Evolutionary conservation across 2,888 invertebrate genomes (phyloP).

Genomic region (Eugnorisma glareosa): DNA sequence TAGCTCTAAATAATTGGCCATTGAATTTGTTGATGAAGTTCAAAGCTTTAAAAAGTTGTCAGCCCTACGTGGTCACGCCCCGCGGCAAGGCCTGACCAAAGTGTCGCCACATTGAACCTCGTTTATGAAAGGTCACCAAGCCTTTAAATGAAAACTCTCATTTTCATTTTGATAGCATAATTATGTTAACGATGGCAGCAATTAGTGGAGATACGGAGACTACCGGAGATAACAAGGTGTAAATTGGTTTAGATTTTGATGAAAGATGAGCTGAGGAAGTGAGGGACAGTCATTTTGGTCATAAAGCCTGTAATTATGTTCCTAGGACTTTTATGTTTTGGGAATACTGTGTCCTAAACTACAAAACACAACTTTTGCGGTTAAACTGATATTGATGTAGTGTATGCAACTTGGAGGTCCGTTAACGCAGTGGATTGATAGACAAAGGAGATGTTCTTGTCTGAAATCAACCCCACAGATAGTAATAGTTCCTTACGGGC

Average conservation of each 20-base stretch:
- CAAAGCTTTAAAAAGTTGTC: conserved; percentile 27
- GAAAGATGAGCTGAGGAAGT: conserved; percentile 11
- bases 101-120: conserved; percentile 70
- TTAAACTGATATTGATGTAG: neutral
- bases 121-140: conserved; percentile 75
- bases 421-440: neutral
- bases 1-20: neutral
- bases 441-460: too few species aligned
- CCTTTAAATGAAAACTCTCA: conserved; percentile 72
- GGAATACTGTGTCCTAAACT: neutral
- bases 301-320: neutral
- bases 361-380: neutral
- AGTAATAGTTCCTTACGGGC: too few species aligned
- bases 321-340: neutral
- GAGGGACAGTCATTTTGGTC: conserved; percentile 1
- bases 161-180: conserved; percentile 71
- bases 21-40: neutral
- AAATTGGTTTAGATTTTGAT: conserved; percentile 50
- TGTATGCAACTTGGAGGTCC: neutral
- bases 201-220: conserved; percentile 57
- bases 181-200: conserved; percentile 65
- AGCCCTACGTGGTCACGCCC: conserved; percentile 64
- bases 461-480: too few species aligned
- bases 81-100: conserved; percentile 76
- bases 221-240: conserved; percentile 46